Percentiles rank a stretch among this genome's conserved stretches.
Evolutionary conservation across 2,888 invertebrate species (phyloP).

Genomic region (Heliconius cydno): DNA sequence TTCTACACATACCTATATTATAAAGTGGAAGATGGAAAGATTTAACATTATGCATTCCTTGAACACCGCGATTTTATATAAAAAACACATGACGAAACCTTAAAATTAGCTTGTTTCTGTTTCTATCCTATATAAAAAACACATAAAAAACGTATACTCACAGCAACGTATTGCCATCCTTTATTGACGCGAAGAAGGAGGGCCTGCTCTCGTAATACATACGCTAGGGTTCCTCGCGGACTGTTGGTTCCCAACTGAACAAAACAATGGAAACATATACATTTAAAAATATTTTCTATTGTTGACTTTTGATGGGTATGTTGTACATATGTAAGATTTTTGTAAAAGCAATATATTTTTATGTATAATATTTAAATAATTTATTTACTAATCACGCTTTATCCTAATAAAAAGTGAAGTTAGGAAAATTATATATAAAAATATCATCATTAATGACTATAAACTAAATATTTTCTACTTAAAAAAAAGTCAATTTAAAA

Average conservation of each 20-base stretch:
- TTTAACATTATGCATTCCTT: too few relatives aligned
- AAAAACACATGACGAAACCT: too few relatives aligned
- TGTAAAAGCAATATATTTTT: too few relatives aligned
- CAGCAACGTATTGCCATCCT: constrained; percentile 97
- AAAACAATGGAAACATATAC: constrained; percentile 47
- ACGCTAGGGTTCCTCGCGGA: constrained; percentile 93
- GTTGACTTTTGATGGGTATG: not conserved
- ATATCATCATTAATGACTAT: not conserved
- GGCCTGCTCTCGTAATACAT: constrained; percentile 95
- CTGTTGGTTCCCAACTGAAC: constrained; percentile 73
- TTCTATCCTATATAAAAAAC: not conserved
- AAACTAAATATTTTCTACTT: too few relatives aligned
- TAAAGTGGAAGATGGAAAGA: too few relatives aligned
- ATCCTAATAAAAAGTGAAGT: too few relatives aligned
- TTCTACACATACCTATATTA: too few relatives aligned
- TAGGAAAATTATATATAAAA: too few relatives aligned
- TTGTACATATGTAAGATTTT: too few relatives aligned
- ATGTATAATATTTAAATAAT: too few relatives aligned
- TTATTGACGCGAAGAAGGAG: constrained; percentile 94
- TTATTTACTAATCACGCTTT: too few relatives aligned
- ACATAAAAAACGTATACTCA: constrained; percentile 77
- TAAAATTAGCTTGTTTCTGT: not conserved
- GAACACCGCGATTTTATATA: too few relatives aligned
- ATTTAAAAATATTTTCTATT: constrained; percentile 21
- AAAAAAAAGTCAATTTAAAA: not conserved